These are phyloP conservation scores for Gallinago paraguaiae DNA, from an alignment of 2,113 vertebrate genomes.

Conservation along the genomic window DNA sequence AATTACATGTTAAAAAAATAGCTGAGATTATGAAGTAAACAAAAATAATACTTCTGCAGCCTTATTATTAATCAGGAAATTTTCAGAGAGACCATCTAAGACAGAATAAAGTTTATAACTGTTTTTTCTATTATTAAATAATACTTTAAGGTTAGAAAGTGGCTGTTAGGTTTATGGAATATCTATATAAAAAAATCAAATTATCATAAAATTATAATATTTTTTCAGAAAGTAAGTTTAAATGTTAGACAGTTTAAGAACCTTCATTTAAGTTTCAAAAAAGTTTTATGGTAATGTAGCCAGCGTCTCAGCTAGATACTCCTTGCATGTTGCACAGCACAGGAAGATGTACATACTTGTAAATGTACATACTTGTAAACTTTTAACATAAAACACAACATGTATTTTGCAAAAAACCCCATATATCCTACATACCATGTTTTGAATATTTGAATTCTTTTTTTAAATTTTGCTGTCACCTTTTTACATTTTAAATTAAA, in stretches of 20 bases:
- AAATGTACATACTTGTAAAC: neutral
- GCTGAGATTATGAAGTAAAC: neutral
- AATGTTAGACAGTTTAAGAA: neutral
- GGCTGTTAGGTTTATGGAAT: neutral
- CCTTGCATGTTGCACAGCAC: neutral
- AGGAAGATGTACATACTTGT: neutral
- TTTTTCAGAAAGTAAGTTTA: neutral
- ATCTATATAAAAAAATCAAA: neutral
- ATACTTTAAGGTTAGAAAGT: neutral
- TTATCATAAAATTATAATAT: neutral
- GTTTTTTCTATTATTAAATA: neutral
- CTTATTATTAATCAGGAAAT: neutral
- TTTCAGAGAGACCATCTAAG: neutral
- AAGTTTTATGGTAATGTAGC: neutral
- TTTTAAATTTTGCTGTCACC: neutral
- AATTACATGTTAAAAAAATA: neutral
- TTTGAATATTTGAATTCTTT: neutral
- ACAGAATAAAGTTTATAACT: neutral
- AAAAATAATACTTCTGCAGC: neutral
- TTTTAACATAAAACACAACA: neutral
- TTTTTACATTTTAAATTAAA: neutral
- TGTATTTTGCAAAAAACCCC: neutral
- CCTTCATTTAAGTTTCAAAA: neutral
- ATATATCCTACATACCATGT: neutral
- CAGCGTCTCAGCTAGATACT: neutral